phyloP scores from a whole-genome alignment of 2,113 vertebrate genomes.

The Perccottus glenii region DNA sequence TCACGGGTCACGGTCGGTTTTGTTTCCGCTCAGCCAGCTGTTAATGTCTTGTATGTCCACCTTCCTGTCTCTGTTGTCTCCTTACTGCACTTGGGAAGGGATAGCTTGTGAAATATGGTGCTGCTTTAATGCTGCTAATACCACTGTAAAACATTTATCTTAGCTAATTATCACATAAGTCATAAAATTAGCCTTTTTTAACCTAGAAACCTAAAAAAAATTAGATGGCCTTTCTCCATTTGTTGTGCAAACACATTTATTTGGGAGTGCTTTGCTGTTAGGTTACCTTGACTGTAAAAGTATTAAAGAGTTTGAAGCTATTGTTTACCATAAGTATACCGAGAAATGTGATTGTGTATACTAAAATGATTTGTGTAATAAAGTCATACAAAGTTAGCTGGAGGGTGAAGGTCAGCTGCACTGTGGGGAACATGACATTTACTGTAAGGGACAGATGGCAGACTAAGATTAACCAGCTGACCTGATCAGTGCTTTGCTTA shows the following conservation, averaged over 20 bases:
- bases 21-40: conserved; percentile 53
- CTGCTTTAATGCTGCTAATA: neutral
- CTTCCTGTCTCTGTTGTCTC: neutral
- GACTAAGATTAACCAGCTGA: conserved; percentile 56
- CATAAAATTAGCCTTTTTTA: no score
- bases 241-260: no score
- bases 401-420: conserved; percentile 27
- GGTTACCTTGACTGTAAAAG: no score
- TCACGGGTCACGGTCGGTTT: conserved; percentile 25
- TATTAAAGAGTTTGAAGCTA: no score
- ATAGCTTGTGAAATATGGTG: neutral
- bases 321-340: neutral
- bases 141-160: no score
- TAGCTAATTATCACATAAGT: no score
- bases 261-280: no score
- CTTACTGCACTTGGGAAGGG: neutral
- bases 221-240: no score
- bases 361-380: conserved; percentile 2
- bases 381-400: conserved; percentile 13
- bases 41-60: conserved; percentile 19
- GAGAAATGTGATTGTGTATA: neutral
- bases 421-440: conserved; percentile 8
- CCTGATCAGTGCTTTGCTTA: conserved; percentile 25
- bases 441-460: conserved; percentile 55
- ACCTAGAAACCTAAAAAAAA: no score